Base-by-base conservation (phyloP, 2,113 vertebrate genomes). In the Cranoglanis bouderius region DNA sequence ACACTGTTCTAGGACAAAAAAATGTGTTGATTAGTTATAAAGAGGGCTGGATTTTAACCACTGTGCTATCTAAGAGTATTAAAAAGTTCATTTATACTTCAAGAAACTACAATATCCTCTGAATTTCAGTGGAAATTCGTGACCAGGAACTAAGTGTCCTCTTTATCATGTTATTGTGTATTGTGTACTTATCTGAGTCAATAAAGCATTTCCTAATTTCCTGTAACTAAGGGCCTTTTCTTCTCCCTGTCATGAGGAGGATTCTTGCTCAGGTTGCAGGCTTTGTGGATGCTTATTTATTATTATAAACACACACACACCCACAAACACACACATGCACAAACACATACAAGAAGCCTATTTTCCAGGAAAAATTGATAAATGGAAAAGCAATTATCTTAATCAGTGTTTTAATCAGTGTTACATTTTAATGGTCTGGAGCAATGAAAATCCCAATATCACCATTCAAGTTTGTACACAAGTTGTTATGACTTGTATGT, bases 201-300 rank as follows among this genome's bases (percentile, higher is more conserved):
- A 32, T 26, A 18, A 35, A 78, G 46, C 19, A 78, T 81, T 87
- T 67, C n/a, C 86, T 9, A 53, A 70, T 82, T 87, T 82, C 77
- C 77, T 67, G 49, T 82, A 70, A 81, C n/a, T 19, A 6, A 67
- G 38, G 10, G 18, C 77, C 7, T 53, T 55, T 53, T 16, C 29
- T 51, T 81, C 29, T 55, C 24, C 40, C 40, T 29, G 74, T 29
- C 24, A 77, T 12, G 40, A 12, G 24, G 12, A 77, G 40, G 14
- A 49, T 80, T 80, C 26, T 80, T 51, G 5, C 29, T 7, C 29
- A 80, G 4, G 4, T 77, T 77, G 21, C 24, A 49, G 10, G 26
- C 12, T 80, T 51, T 49, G 77, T 80, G 40, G 40, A 46, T 46
- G 24, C 24, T 2, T 77, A 77, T 29, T 29, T 14, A 14, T 43